phyloP scores from a whole-genome alignment of 2,888 invertebrate species.

The Caenorhabditis angaria region DNA sequence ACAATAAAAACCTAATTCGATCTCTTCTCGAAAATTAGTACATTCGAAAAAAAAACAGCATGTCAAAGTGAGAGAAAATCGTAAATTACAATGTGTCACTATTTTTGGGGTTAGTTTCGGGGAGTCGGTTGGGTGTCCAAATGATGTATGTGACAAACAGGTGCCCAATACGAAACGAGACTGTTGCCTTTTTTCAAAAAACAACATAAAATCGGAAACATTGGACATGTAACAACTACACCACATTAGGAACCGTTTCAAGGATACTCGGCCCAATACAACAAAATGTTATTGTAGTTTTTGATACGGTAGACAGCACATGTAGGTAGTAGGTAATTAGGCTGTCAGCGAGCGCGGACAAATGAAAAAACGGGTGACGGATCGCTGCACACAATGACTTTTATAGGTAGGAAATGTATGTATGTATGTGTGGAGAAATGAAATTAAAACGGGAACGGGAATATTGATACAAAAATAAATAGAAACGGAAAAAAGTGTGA shows the following conservation, averaged over 20 bases:
- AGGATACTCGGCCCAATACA: no score
- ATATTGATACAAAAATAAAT: no score
- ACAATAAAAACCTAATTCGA: no score
- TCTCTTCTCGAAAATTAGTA: background rate
- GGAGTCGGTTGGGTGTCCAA: background rate
- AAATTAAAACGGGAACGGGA: no score
- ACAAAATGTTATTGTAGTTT: slow-evolving; percentile 6
- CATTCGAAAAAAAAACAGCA: background rate
- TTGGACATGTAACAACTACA: no score
- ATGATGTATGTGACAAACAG: slow-evolving; percentile 4
- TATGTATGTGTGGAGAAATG: no score
- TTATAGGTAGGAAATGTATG: no score
- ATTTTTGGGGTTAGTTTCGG: background rate
- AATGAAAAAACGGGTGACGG: slow-evolving; percentile 26
- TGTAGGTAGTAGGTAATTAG: slow-evolving; percentile 40
- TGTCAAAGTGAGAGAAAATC: background rate
- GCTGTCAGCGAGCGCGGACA: no score
- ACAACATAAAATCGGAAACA: no score
- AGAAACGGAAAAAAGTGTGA: no score
- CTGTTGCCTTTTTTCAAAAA: no score
- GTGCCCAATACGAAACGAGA: background rate
- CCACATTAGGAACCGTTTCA: background rate
- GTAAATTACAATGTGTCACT: background rate
- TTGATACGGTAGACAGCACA: slow-evolving; percentile 49
- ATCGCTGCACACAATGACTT: slow-evolving; percentile 38